Base-by-base conservation (phyloP, 2,888 invertebrate species). In the Magallana nippona region DNA sequence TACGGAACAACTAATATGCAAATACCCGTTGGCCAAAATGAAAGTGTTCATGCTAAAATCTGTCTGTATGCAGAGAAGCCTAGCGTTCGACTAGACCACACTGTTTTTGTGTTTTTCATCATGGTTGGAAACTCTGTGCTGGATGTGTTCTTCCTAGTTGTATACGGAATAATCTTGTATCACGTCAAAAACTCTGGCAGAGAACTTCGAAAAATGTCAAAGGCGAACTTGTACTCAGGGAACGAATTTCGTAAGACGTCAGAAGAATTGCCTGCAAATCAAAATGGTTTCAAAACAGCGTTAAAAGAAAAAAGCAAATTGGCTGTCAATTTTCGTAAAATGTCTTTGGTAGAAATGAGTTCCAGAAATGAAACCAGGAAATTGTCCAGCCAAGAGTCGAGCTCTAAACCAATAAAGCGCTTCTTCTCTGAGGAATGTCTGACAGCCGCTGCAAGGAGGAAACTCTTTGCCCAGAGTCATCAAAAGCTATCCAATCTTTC, bases 1-100 rank as follows among this genome's bases (percentile, higher is more conserved):
- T 89, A 88, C 78, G 89, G 89, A 17, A 89, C 88, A 58, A 86
- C 84, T 56, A 88, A 85, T 3, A 55, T 79, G n/a, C 79, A 11
- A 8, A n/a, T 84, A 19, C 81, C 78, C 1, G 78, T 83, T 10
- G 78, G 55, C 15, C 55, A 55, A 79, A 55, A 71, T 32, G 80
- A 83, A 17, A 10, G 32, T 17, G 27, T 60, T 27, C n/a, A 62
- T 62, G 71, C 60, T 32, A 60, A 83, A 32, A 22, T 79, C 1
- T 83, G 83, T 32, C 55, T 83, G 10, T 63, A 79, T 22, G 78
- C 79, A 5, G 83, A 83, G 56, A 56, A 1, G 3, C 57, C 58
- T 44, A 78, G 32, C 3, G 56, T 60, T 55, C 55, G 60, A 17
- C 22, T 63, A 22, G 22, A 63, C 10, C 83, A 79, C 17, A n/a